Conservation (phyloP, 2,113 vertebrate species). For the Passer domesticus region DNA sequence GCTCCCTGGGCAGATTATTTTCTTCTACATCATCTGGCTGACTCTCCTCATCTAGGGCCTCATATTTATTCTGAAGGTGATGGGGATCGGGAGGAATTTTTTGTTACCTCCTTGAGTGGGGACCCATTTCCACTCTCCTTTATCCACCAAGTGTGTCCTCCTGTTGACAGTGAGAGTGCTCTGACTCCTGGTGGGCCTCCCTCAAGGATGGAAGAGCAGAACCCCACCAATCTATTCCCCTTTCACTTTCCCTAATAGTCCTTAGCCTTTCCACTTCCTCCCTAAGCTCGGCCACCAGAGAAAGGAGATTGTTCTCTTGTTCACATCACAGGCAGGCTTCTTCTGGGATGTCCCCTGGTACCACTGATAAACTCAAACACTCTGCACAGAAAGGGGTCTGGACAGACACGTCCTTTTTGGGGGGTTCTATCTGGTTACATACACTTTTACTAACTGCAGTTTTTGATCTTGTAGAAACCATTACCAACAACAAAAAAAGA, state of each 20-base stretch:
- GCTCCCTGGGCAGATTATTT: too few relatives aligned
- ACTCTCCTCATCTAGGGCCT: too few relatives aligned
- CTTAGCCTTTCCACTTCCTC: neutral
- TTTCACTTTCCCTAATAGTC: neutral
- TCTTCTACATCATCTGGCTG: too few relatives aligned
- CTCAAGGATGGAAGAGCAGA: neutral
- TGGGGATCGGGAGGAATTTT: too few relatives aligned
- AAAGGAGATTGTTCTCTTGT: neutral
- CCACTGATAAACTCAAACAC: neutral
- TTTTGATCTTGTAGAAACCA: too few relatives aligned
- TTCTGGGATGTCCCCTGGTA: neutral
- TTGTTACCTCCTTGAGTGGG: too few relatives aligned
- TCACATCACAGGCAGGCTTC: neutral
- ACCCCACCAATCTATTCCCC: neutral
- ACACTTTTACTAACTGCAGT: neutral
- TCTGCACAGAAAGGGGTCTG: neutral
- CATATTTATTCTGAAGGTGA: too few relatives aligned
- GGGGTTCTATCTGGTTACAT: neutral
- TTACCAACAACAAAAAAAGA: neutral
- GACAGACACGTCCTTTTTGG: neutral
- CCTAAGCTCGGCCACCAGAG: accelerated
- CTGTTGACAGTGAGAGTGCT: too few relatives aligned
- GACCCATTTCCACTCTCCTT: too few relatives aligned
- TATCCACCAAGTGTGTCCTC: too few relatives aligned
- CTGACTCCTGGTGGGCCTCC: too few relatives aligned